Evolutionary conservation across 2,888 invertebrate genomes (phyloP).

Genomic region (Drosophila tanythrix): DNA sequence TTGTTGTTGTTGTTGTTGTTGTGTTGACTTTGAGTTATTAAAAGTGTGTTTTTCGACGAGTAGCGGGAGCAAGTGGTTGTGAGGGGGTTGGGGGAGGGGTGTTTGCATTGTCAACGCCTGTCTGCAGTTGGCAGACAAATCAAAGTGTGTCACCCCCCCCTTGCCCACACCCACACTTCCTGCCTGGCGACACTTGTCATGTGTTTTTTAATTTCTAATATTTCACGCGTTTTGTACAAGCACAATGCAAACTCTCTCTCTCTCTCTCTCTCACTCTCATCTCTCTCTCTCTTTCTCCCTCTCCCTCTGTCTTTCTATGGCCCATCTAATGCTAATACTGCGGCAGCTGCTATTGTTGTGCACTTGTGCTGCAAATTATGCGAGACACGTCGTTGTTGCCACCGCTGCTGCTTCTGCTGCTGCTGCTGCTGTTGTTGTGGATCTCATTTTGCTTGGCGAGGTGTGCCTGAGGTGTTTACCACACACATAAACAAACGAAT

Average conservation of each 20-base stretch:
- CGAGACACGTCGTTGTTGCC: conserved; percentile 67
- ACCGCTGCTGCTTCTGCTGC: conserved; percentile 21
- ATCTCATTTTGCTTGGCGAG: conserved; percentile 53
- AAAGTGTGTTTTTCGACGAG: conserved; percentile 31
- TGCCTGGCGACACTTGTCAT: conserved; percentile 61
- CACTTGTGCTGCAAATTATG: conserved; percentile 79
- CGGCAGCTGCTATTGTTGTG: conserved; percentile 66
- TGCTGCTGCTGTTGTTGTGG: conserved; percentile 12
- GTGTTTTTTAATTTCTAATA: conserved; percentile 80
- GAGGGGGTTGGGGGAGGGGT: background rate
- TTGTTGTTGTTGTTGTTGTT: conserved; percentile 2
- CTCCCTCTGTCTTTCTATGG: background rate
- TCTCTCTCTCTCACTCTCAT: background rate
- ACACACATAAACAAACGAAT: background rate
- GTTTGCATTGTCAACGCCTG: conserved; percentile 36
- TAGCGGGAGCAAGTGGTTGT: background rate
- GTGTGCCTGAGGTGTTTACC: conserved; percentile 73
- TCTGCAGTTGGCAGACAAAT: conserved; percentile 74
- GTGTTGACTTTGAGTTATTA: conserved; percentile 62
- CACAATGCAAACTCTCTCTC: background rate
- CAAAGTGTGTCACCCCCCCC: conserved; percentile 60
- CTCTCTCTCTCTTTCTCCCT: background rate
- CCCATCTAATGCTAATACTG: conserved; percentile 62
- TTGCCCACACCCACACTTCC: background rate
- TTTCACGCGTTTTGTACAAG: conserved; percentile 63